A percentile compares a stretch with the other conserved stretches of the same genome.
phyloP scores from a whole-genome alignment of 2,113 vertebrate species.

The Myotis brandtii region DNA sequence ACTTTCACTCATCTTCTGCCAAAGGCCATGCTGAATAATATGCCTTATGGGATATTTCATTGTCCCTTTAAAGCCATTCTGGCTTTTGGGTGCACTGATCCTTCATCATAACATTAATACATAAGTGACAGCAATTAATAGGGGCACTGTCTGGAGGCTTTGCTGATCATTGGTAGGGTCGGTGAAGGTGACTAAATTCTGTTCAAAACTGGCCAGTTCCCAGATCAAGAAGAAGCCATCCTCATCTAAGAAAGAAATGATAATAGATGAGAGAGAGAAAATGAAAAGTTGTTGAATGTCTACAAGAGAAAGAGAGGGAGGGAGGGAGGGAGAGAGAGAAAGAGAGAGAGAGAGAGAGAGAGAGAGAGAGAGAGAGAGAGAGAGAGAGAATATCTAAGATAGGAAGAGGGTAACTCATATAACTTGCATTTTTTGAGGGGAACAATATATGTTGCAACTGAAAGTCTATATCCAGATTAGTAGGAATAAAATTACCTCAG shows the following conservation, averaged over 20 bases:
- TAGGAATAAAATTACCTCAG: neutral
- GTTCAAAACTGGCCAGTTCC: neutral
- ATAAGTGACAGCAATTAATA: neutral
- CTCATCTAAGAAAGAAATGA: neutral
- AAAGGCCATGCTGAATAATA: neutral
- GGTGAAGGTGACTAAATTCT: neutral
- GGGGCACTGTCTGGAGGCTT: neutral
- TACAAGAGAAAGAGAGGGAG: neutral
- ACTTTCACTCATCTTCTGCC: neutral
- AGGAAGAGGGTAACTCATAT: neutral
- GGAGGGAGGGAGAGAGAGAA: too few relatives aligned
- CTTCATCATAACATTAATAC: neutral
- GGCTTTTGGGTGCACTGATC: neutral
- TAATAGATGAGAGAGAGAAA: neutral
- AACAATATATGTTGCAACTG: slow-evolving; percentile 31
- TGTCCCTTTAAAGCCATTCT: neutral
- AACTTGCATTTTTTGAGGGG: slow-evolving; percentile 35
- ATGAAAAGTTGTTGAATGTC: neutral
- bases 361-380: neutral
- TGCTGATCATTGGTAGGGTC: neutral
- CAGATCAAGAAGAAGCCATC: neutral
- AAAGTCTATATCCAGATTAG: slow-evolving; percentile 47
- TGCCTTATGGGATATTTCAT: too few relatives aligned
- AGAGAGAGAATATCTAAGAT: neutral
- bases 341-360: neutral